Conservation (phyloP, 2,888 invertebrate species). For the Dioctria linearis region DNA sequence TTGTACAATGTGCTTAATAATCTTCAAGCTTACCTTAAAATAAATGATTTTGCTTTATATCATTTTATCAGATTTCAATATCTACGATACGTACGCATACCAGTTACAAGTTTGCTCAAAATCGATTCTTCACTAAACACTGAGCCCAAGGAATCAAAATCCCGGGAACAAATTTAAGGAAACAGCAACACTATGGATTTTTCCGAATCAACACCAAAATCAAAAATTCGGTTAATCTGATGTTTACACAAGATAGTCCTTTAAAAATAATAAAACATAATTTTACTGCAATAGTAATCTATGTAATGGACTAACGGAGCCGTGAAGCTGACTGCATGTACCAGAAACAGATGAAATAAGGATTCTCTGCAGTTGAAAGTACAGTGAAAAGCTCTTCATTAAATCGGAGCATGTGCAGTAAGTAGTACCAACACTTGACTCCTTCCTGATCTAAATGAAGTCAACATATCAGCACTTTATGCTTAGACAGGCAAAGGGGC, state of each 20-base stretch:
- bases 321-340: slow-evolving; percentile 45
- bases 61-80: background rate
- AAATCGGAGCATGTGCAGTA: slow-evolving; percentile 41
- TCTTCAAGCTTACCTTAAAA: slow-evolving; percentile 29
- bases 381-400: slow-evolving; percentile 23
- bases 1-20: background rate
- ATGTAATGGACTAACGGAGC: background rate
- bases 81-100: background rate
- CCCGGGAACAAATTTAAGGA: background rate
- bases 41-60: background rate
- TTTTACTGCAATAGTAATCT: background rate
- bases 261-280: background rate
- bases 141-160: background rate
- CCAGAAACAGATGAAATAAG: slow-evolving; percentile 15
- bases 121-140: background rate
- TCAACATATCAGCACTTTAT: slow-evolving; percentile 47
- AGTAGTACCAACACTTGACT: slow-evolving; percentile 28
- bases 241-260: background rate
- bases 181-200: background rate
- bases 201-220: background rate
- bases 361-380: slow-evolving; percentile 43
- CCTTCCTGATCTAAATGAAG: slow-evolving; percentile 45
- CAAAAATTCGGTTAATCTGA: background rate
- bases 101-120: background rate
- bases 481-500: slow-evolving; percentile 22